Evolutionary conservation across 2,888 invertebrate genomes (phyloP), one percentile per base, ranked within the genome.

Genomic region (Cepaea hortensis): DNA sequence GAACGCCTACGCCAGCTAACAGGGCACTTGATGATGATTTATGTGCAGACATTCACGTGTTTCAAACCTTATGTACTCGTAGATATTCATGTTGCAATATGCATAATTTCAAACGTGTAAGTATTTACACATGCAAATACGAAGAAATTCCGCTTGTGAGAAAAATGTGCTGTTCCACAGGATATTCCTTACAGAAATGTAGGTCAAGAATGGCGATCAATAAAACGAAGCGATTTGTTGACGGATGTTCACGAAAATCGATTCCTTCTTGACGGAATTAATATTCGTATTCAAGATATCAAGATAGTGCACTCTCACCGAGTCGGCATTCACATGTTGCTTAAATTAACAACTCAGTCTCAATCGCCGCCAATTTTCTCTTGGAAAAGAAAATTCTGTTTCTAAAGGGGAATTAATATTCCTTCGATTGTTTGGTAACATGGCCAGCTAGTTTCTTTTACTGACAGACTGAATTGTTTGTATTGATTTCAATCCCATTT

Each of bases 161-260:
- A 55, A 11, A 55, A 55, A 0, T 55, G 55, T 11, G 7, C 55
- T 6, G 6, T 55, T 55, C 55, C 55, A 76, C 11, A n/a, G 9
- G 62, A 3, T 73, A 35, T 55, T 35, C 11, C 18, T 11, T 82
- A n/a, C 18, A 50, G 55, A 18, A 55, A 72, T 73, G 81, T 70
- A 62, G 23, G 68, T 48, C 81, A 50, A 81, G 50, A 73, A 13
- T 61, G 18, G 70, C 55, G 82, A 61, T 50, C 82, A 73, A 82
- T 82, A 50, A 73, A 73, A 55, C 13, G 46, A 82, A 70, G 72
- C 82, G 82, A 82, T 72, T 73, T 82, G 73, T 82, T 82, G 72
- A 82, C 68, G 72, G 73, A 73, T 82, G 70, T 82, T 72, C 72
- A 61, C 72, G 82, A 82, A 82, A 82, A 82, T 82, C 82, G 61